Conservation (phyloP, 2,113 vertebrate species). For the Boulengeromyrus knoepffleri region DNA sequence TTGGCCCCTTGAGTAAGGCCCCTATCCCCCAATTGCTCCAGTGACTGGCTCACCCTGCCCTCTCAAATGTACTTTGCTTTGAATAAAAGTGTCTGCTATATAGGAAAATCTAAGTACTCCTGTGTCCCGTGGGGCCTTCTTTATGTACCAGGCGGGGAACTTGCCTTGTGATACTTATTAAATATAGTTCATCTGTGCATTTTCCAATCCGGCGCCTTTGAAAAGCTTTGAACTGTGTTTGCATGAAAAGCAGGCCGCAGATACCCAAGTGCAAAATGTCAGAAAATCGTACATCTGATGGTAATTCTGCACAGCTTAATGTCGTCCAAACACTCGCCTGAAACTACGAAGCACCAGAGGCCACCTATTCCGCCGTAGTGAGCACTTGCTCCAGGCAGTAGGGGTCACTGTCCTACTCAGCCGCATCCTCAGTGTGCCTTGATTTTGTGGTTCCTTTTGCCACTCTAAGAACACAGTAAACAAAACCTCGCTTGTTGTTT, state of each 20-base stretch:
- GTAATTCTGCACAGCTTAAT: not conserved
- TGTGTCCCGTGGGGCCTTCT: not conserved
- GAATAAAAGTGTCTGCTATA: not conserved
- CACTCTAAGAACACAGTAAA: not conserved
- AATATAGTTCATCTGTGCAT: not conserved
- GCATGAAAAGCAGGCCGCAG: not conserved
- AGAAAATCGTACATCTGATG: too few relatives aligned
- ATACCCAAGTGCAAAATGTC: not conserved
- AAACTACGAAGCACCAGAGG: not conserved
- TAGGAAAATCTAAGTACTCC: not conserved
- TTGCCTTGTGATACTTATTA: not conserved
- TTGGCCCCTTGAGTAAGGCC: not conserved
- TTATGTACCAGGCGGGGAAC: not conserved
- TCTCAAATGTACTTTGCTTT: not conserved
- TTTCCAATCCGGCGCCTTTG: conserved; percentile 5
- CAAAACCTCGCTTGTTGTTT: not conserved
- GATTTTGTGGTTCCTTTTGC: not conserved
- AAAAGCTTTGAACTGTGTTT: not conserved
- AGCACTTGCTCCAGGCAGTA: not conserved
- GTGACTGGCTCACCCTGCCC: not conserved
- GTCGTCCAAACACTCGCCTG: not conserved
- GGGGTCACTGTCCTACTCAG: not conserved
- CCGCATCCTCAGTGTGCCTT: not conserved
- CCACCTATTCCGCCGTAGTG: not conserved
- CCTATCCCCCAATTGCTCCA: not conserved